These are phyloP conservation scores for Eilema sororculum DNA, from an alignment of 2,888 invertebrate species.

Conservation along the genomic window DNA sequence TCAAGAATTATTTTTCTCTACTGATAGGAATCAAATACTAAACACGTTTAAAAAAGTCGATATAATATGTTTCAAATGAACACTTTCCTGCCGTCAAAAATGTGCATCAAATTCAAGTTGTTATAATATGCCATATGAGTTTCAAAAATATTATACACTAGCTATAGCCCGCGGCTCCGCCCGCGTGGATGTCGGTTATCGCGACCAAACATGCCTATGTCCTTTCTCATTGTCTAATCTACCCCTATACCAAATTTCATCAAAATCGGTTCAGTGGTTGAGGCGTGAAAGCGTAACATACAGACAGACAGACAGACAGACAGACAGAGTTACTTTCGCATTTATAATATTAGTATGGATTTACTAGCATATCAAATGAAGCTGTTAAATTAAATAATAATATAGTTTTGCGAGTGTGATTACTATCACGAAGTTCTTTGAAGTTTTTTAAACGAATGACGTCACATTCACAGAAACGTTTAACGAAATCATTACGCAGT, in stretches of 20 bases:
- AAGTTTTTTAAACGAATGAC: slow-evolving; percentile 32
- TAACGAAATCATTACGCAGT: slow-evolving; percentile 29
- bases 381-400: slow-evolving; percentile 9
- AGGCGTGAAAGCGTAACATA: no score
- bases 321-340: no score
- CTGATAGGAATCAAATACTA: not conserved
- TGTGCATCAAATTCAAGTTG: not conserved
- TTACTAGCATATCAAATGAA: not conserved
- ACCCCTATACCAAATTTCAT: no score
- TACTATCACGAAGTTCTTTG: slow-evolving; percentile 25
- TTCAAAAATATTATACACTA: not conserved
- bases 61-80: not conserved
- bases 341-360: no score
- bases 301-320: no score
- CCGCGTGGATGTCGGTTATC: no score
- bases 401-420: slow-evolving; percentile 29
- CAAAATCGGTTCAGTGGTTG: no score
- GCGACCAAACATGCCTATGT: no score
- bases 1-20: not conserved
- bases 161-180: no score
- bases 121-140: not conserved
- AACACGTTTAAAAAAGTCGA: not conserved
- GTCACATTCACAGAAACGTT: slow-evolving; percentile 24
- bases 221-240: no score
- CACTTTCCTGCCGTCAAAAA: not conserved